phyloP scores from a whole-genome alignment of 2,888 invertebrate genomes.

The Agriotes lineatus region DNA sequence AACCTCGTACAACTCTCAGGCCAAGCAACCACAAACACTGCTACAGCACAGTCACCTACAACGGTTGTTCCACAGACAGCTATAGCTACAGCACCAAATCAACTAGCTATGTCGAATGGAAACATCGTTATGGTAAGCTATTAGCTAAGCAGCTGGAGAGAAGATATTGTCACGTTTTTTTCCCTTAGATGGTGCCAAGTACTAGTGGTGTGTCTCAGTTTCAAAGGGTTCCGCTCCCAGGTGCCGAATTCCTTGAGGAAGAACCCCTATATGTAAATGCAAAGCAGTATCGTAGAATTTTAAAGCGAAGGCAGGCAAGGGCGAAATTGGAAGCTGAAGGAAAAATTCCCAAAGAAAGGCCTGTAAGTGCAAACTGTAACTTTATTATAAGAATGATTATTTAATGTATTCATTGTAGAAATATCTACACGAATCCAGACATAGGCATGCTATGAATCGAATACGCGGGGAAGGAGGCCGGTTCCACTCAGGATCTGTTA shows the following conservation, averaged over 20 bases:
- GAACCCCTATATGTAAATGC: slow-evolving; percentile 99
- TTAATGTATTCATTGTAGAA: slow-evolving; percentile 74
- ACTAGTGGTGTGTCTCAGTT: slow-evolving; percentile 67
- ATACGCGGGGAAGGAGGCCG: slow-evolving; percentile 96
- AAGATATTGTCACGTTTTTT: too few relatives aligned
- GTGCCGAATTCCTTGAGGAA: slow-evolving; percentile 82
- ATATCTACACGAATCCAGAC: slow-evolving; percentile 98
- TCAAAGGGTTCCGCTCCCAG: slow-evolving; percentile 73
- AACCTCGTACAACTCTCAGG: slow-evolving; percentile 79
- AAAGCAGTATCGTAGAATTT: slow-evolving; percentile 95
- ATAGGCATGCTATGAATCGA: slow-evolving; percentile 97
- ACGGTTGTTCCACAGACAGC: slow-evolving; percentile 64
- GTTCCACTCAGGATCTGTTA: slow-evolving; percentile 82
- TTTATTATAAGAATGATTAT: neutral
- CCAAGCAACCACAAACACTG: slow-evolving; percentile 55
- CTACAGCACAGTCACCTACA: slow-evolving; percentile 59
- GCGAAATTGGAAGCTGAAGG: slow-evolving; percentile 95
- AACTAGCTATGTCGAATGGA: slow-evolving; percentile 74
- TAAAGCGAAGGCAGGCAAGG: slow-evolving; percentile 93
- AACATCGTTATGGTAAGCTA: slow-evolving; percentile 82
- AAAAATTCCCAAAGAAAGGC: slow-evolving; percentile 96
- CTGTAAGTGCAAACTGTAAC: too few relatives aligned
- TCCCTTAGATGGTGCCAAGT: slow-evolving; percentile 70
- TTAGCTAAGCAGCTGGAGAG: too few relatives aligned
- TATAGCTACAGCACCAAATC: slow-evolving; percentile 67